Evolutionary conservation across 2,888 invertebrate genomes (phyloP).

Genomic region (Apeira syringaria): DNA sequence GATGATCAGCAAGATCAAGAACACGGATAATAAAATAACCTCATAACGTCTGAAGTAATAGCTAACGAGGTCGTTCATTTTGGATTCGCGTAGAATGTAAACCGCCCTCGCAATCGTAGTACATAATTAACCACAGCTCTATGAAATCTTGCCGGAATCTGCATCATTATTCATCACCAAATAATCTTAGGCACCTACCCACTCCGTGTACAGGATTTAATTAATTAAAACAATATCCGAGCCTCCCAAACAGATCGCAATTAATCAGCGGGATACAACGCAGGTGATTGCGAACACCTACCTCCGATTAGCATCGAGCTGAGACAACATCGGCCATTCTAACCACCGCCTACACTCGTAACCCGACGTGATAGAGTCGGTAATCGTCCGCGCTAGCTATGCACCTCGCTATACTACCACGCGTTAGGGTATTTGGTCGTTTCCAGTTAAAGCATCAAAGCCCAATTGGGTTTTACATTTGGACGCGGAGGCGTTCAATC

Average conservation of each 20-base stretch:
- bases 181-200: slow-evolving; percentile 14
- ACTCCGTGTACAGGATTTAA: slow-evolving; percentile 29
- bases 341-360: slow-evolving; percentile 10
- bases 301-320: slow-evolving; percentile 65
- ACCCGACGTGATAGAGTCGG: slow-evolving; percentile 11
- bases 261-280: slow-evolving; percentile 72
- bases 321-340: slow-evolving; percentile 28
- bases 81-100: no score
- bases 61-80: no score
- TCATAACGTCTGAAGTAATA: no score
- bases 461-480: slow-evolving; percentile 77
- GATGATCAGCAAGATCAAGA: no score
- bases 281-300: slow-evolving; percentile 74
- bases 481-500: slow-evolving; percentile 67
- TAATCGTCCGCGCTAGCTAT: slow-evolving; percentile 10
- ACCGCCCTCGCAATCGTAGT: background rate
- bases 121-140: slow-evolving; percentile 8
- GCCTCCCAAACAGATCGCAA: slow-evolving; percentile 57
- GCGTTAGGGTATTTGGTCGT: slow-evolving; percentile 62
- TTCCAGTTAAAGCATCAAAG: slow-evolving; percentile 73
- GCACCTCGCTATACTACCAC: slow-evolving; percentile 32
- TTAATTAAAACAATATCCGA: slow-evolving; percentile 57
- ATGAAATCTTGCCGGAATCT: slow-evolving; percentile 2
- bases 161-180: slow-evolving; percentile 23
- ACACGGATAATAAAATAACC: no score